Evolutionary conservation across 2,888 invertebrate genomes (phyloP).

Genomic region (Hirtodrosophila trivittata): DNA sequence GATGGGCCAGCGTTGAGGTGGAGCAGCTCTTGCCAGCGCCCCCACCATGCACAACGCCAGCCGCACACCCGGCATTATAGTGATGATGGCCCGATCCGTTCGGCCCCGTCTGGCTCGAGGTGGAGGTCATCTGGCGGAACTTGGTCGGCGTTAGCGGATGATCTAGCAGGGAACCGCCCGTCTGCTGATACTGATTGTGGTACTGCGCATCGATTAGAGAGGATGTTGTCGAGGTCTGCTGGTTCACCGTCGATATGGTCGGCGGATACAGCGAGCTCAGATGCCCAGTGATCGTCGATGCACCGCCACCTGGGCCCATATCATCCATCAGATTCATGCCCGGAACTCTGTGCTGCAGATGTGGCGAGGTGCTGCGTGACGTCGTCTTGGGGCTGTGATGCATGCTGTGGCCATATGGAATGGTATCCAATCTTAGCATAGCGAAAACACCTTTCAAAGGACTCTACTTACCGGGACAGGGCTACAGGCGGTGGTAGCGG

Average conservation of each 20-base stretch:
- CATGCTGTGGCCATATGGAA: slow-evolving; percentile 73
- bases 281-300: slow-evolving; percentile 80
- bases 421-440: too few species aligned
- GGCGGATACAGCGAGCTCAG: slow-evolving; percentile 81
- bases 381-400: slow-evolving; percentile 84
- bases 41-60: slow-evolving; percentile 25
- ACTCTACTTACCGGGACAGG: slow-evolving; percentile 83
- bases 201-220: slow-evolving; percentile 82
- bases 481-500: slow-evolving; percentile 86
- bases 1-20: slow-evolving; percentile 72
- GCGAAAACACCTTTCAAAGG: neutral
- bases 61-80: slow-evolving; percentile 47
- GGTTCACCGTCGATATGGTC: slow-evolving; percentile 81
- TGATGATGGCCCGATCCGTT: slow-evolving; percentile 52
- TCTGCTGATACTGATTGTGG: slow-evolving; percentile 83
- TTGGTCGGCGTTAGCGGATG: slow-evolving; percentile 83
- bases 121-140: slow-evolving; percentile 82
- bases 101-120: slow-evolving; percentile 82
- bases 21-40: slow-evolving; percentile 69
- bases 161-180: slow-evolving; percentile 83
- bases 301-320: slow-evolving; percentile 46
- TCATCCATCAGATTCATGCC: slow-evolving; percentile 83
- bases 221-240: slow-evolving; percentile 83
- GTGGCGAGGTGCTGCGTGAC: slow-evolving; percentile 84
- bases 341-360: slow-evolving; percentile 83